Conservation (phyloP, 2,113 vertebrate genomes). For the Pristiophorus japonicus region DNA sequence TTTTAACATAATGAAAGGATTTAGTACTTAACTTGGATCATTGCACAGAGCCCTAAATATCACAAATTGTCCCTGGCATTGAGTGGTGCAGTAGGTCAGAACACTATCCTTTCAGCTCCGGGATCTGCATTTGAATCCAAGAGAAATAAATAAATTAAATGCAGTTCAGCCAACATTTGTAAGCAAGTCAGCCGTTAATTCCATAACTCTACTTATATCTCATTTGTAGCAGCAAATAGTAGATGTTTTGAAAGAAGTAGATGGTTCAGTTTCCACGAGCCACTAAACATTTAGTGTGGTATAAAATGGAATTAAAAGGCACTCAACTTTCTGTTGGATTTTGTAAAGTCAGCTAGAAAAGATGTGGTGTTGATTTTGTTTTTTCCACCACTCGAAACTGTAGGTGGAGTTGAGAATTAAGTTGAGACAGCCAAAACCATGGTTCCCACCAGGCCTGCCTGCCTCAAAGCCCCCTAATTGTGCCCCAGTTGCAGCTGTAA, state of each 20-base stretch:
- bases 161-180: background rate
- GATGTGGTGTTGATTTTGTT: background rate
- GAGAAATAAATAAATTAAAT: constrained; percentile 29
- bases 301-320: background rate
- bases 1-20: no score
- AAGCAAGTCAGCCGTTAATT: background rate
- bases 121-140: constrained; percentile 8
- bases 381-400: background rate
- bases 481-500: background rate
- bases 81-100: background rate
- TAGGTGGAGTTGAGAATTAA: background rate
- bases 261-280: background rate
- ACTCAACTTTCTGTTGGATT: background rate
- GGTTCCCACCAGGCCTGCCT: background rate
- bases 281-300: background rate
- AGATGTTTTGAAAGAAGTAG: background rate
- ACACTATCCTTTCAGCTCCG: background rate
- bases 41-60: background rate
- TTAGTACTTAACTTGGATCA: no score
- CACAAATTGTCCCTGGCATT: background rate
- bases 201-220: background rate
- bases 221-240: background rate
- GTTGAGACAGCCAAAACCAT: background rate
- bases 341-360: background rate
- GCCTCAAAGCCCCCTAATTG: background rate